Evolutionary conservation across 2,113 vertebrate species (phyloP).

Genomic region (Poicephalus gulielmi): DNA sequence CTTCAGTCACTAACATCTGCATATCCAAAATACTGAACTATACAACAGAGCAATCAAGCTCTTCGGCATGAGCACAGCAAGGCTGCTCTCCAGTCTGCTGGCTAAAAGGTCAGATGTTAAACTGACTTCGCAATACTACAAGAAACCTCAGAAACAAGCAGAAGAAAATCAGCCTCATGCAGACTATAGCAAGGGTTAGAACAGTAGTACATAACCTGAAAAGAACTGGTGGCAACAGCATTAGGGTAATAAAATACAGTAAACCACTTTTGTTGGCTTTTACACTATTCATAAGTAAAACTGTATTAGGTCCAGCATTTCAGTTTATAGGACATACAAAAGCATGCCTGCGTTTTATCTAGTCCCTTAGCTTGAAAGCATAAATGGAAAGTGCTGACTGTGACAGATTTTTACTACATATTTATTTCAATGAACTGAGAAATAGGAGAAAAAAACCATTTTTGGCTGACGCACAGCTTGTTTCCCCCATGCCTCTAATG

Average conservation of each 20-base stretch:
- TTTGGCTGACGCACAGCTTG: not conserved
- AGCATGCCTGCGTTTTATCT: not conserved
- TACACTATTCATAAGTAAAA: not conserved
- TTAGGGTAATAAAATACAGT: not conserved
- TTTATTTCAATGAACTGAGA: slow-evolving; percentile 19
- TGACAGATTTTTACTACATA: not conserved
- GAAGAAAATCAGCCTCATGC: not conserved
- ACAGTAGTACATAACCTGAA: not conserved
- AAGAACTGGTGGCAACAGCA: not conserved
- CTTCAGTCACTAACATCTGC: slow-evolving; percentile 18
- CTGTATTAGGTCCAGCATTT: not conserved
- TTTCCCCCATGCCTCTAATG: not conserved
- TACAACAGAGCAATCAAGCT: slow-evolving; percentile 6
- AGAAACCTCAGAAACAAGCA: not conserved
- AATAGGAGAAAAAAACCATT: not conserved
- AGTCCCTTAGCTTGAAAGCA: not conserved
- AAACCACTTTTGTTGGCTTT: not conserved
- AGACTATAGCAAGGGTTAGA: not conserved
- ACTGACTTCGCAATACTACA: not conserved
- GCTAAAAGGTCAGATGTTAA: slow-evolving; percentile 43
- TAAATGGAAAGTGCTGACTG: not conserved
- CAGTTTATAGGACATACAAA: not conserved
- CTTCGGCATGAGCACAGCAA: not conserved
- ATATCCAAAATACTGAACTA: slow-evolving; percentile 28
- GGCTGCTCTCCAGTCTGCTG: slow-evolving; percentile 1